Evolutionary conservation across 2,113 vertebrate genomes (phyloP).

Genomic region (Raja brachyura): DNA sequence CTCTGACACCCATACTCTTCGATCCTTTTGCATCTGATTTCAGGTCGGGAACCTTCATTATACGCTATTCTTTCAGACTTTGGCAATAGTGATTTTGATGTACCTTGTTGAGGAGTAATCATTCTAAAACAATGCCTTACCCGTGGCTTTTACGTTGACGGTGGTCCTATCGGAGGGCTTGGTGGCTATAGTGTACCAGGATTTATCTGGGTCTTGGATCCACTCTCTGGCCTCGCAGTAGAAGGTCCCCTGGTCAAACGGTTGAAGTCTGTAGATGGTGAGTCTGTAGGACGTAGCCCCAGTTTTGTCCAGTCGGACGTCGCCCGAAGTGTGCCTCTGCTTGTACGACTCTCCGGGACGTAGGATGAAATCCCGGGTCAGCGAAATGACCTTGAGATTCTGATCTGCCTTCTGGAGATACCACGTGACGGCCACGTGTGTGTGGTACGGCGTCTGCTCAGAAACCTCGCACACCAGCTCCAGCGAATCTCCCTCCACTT

Average conservation of each 20-base stretch:
- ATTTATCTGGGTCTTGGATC: slow-evolving; percentile 85
- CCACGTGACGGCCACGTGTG: slow-evolving; percentile 85
- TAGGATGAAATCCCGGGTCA: slow-evolving; percentile 82
- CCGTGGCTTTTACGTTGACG: slow-evolving; percentile 84
- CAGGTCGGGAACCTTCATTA: no score
- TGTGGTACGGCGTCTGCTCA: slow-evolving; percentile 76
- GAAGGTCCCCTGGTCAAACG: slow-evolving; percentile 80
- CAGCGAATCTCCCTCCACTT: slow-evolving; percentile 80
- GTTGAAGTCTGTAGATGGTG: slow-evolving; percentile 86
- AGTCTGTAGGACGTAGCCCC: slow-evolving; percentile 76
- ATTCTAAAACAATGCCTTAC: slow-evolving; percentile 54
- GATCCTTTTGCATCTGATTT: background rate
- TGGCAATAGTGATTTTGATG: background rate
- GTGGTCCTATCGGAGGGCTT: slow-evolving; percentile 80
- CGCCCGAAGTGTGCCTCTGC: slow-evolving; percentile 80
- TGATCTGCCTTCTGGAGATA: slow-evolving; percentile 67
- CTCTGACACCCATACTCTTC: background rate
- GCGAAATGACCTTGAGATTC: slow-evolving; percentile 74
- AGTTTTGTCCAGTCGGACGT: slow-evolving; percentile 82
- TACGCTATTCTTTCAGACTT: background rate
- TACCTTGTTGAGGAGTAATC: background rate
- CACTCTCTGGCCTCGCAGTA: slow-evolving; percentile 90
- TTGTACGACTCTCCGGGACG: slow-evolving; percentile 69
- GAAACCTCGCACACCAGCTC: slow-evolving; percentile 83
- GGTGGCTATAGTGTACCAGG: slow-evolving; percentile 89